A percentile compares a stretch with the other conserved stretches of the same genome.
These are phyloP conservation scores for Amphipyra tragopoginis DNA, from an alignment of 2,888 invertebrate species.

Conservation along the genomic window DNA sequence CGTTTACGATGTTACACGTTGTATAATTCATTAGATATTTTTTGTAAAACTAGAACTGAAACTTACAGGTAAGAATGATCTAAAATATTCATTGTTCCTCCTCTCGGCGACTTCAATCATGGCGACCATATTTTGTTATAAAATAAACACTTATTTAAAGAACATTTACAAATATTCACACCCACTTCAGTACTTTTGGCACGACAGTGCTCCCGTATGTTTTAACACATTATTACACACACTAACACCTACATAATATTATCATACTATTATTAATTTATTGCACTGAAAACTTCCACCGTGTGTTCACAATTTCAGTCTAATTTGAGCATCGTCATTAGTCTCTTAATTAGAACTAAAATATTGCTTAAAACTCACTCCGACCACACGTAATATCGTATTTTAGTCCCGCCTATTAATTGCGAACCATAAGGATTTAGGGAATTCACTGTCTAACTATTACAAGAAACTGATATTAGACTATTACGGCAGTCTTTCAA, in stretches of 20 bases:
- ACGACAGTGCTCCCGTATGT: slow-evolving; percentile 56
- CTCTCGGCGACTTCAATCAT: slow-evolving; percentile 77
- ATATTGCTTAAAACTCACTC: slow-evolving; percentile 29
- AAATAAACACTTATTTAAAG: slow-evolving; percentile 71
- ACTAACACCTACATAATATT: slow-evolving; percentile 21
- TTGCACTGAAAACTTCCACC: slow-evolving; percentile 42
- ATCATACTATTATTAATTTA: slow-evolving; percentile 47
- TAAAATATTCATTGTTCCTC: slow-evolving; percentile 81
- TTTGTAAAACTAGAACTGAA: slow-evolving; percentile 1
- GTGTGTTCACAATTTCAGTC: slow-evolving; percentile 23
- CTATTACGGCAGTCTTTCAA: slow-evolving; percentile 15
- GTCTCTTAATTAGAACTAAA: slow-evolving; percentile 36
- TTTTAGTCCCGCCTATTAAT: slow-evolving; percentile 40
- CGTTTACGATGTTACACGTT: no score
- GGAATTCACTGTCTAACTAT: neutral
- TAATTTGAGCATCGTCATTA: slow-evolving; percentile 45
- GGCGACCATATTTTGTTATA: slow-evolving; percentile 74
- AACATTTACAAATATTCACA: slow-evolving; percentile 70
- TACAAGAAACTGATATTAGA: slow-evolving; percentile 1
- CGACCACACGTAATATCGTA: slow-evolving; percentile 49
- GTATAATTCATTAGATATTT: no score
- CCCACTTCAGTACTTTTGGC: slow-evolving; percentile 73
- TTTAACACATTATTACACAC: slow-evolving; percentile 58
- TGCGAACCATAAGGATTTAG: slow-evolving; percentile 5
- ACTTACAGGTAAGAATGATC: slow-evolving; percentile 86